A percentile compares a stretch with the other conserved stretches of the same genome.
Evolutionary conservation across 1,140 invertebrate genomes (phyloP).

Genomic region (Brachionus calyciflorus): DNA sequence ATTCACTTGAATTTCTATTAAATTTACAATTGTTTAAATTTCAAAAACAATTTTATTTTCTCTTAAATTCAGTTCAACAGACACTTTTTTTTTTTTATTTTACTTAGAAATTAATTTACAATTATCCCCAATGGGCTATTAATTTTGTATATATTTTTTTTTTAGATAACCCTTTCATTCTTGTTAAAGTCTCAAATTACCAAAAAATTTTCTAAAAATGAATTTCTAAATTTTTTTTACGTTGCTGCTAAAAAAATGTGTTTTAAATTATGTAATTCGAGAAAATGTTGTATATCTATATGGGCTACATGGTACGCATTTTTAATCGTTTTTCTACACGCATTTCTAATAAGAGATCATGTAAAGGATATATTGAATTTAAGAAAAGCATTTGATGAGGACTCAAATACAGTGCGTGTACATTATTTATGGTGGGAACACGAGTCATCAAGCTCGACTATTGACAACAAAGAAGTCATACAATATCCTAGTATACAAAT

Average conservation of each 20-base stretch:
- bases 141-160: too few relatives aligned
- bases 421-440: background rate
- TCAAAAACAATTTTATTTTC: too few relatives aligned
- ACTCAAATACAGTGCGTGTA: background rate
- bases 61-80: too few relatives aligned
- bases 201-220: too few relatives aligned
- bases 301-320: conserved; percentile 11
- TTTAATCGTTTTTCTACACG: background rate
- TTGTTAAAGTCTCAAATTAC: too few relatives aligned
- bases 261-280: background rate
- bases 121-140: too few relatives aligned
- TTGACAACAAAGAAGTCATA: background rate
- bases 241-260: background rate
- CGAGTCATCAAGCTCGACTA: background rate
- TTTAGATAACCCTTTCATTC: too few relatives aligned
- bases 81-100: background rate
- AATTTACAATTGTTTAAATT: too few relatives aligned
- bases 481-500: background rate
- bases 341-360: background rate
- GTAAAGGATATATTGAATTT: background rate
- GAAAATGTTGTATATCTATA: conserved; percentile 29
- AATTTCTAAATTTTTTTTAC: too few relatives aligned
- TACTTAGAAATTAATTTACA: too few relatives aligned
- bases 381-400: background rate
- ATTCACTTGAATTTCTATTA: too few relatives aligned